Evolutionary conservation across 2,797 vertebrate species (phyloP), one percentile per base, ranked within the genome.

Genomic region (Chiloscyllium punctatum): DNA sequence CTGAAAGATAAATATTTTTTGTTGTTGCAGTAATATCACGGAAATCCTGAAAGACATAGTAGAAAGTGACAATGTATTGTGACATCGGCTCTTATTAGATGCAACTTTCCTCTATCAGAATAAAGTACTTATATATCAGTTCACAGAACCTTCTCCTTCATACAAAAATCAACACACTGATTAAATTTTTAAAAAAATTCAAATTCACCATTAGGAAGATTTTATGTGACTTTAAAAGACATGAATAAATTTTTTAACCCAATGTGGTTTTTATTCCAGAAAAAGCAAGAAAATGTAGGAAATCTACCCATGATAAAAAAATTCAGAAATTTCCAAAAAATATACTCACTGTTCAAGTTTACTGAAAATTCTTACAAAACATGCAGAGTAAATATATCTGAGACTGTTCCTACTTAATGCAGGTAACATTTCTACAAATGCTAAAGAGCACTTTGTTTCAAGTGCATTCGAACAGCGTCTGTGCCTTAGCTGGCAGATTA

Each of bases 371-470:
- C 97, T 98, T 97, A 98, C 96, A 97, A 98, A 97, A 96, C 97
- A 98, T 96, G 98, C 97, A 69, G 98, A 98, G 97, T 98, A 98
- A 95, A 98, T 97, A 96, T 98, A 98, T 97, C 96, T 98, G 53
- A 97, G 96, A 96, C 97, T 97, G 96, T 97, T 96, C 96, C 96
- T 98, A 96, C 95, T 96, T 82, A 98, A 97, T 96, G 97, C 96
- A 96, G 97, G 95, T 96, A 98, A 98, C 97, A 98, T 98, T 98
- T 77, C 71, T 72, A 77, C 27, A 74, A 95, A 53, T 95, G 66
- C 72, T 94, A 48, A 69, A 23, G 16, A 90, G 53, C 7, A 92
- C 66, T 42, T 68, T 23, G 37, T 69, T 92, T 92, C n/a, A 92
- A 69, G 90, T 92, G 86, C 95, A 95, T 84, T 62, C 71, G 11